Percentiles rank a stretch among this genome's conserved stretches.
phyloP scores from a whole-genome alignment of 1,140 invertebrate genomes.

The Calliphora vicina region DNA sequence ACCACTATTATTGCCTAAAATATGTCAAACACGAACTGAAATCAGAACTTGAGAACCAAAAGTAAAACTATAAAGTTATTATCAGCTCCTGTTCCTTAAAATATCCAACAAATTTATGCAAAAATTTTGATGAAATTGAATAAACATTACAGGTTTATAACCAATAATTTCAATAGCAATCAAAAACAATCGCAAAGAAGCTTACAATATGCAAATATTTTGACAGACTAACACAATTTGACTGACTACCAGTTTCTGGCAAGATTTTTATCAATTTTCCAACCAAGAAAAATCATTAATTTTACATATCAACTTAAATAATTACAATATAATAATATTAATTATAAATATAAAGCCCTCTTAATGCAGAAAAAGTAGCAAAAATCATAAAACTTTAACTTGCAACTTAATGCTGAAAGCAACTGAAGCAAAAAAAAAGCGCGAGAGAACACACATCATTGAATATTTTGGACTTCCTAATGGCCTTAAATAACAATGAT shows the following conservation, averaged over 20 bases:
- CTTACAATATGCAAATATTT: background rate
- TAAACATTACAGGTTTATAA: background rate
- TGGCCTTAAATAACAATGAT: constrained; percentile 1
- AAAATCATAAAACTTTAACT: background rate
- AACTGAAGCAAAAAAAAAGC: background rate
- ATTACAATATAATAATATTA: background rate
- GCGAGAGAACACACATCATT: background rate
- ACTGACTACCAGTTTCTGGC: background rate
- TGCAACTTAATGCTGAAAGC: background rate
- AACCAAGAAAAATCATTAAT: background rate
- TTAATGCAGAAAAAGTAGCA: background rate
- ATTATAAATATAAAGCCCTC: background rate
- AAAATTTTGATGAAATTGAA: background rate
- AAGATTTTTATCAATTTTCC: background rate
- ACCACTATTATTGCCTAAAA: no score
- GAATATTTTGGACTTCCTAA: constrained; percentile 6
- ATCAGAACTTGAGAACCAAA: no score
- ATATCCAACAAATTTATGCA: background rate
- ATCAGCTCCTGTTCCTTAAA: background rate
- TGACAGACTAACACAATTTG: background rate
- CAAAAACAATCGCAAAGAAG: background rate
- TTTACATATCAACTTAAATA: background rate
- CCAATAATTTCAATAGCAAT: background rate
- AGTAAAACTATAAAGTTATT: background rate
- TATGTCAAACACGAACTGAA: no score